Base-by-base conservation (phyloP, 2,113 vertebrate genomes). In the Urocynchramus pylzowi region DNA sequence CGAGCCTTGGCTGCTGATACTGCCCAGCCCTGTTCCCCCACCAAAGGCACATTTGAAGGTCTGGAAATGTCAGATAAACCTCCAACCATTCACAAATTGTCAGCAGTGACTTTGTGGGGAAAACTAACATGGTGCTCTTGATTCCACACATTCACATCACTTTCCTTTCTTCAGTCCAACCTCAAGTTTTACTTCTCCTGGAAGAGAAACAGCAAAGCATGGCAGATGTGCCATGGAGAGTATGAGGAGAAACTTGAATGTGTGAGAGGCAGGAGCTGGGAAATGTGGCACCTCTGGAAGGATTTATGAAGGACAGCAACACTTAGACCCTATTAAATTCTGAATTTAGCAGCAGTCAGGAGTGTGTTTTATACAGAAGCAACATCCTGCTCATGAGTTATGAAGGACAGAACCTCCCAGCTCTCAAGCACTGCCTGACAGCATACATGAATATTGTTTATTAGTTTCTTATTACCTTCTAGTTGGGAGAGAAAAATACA, bases 331-430 rank as follows among this genome's bases (percentile, higher is more conserved):
- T 92, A 90, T 85, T 93, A 95, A 92, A 96, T 93, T 92, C 80
- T 89, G 93, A 92, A 90, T 96, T 96, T 90, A 94, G 83, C 68
- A 90, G 85, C 88, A 95, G 84, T 68, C 78, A 85, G 76, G 90
- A 95, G 64, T 5, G 22, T 83, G 71, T 92, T 95, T 95, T 92
- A 92, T 84, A 89, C 27, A 78, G 86, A 84, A 95, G 52, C 77
- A 92, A 90, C 88, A 93, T 67, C 64, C 73, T 86, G 54, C 71
- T 90, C 86, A 45, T 92, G 83, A 96, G 79, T 97, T 96, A 92
- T 92, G 96, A 95, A 93, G 96, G 95, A 95, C 94, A 93, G 91
- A 96, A 92, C 83, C 89, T 95, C 83, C 42, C 83, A 95, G 94
- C 56, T 92, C 70, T 86, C 92, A 89, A 84, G 82, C 54, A n/a